Evolutionary conservation across 2,797 vertebrate species (phyloP), one percentile per base, ranked within the genome.

Genomic region (Hippocampus kuda): DNA sequence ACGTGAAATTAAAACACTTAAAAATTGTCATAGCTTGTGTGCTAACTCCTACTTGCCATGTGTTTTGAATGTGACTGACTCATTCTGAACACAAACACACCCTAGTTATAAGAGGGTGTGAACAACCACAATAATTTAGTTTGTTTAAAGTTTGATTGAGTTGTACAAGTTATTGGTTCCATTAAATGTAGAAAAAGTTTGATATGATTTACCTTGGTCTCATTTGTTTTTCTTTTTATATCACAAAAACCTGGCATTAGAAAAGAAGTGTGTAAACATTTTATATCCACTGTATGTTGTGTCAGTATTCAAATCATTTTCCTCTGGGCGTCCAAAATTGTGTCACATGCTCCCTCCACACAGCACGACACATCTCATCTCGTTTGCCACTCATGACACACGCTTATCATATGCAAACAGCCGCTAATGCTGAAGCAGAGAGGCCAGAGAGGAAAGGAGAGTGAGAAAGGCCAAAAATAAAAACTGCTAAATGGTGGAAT

Each of bases 381-480:
- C 79, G 76, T 85, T 74, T 46, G 48, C 67, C 53, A 42, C 68
- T 49, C 66, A 7, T 41, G 59, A 38, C 27, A 20, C 30, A 34
- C 27, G 73, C 84, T 90, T 89, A 89, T 89, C 89, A 77, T 70
- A 65, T 53, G 48, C 67, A 44, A 69, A 76, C 88, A 87, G 84
- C 48, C 69, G 71, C 65, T 56, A 60, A 48, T 72, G 68, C 42
- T 30, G 69, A 26, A 48, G 60, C 68, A 73, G 56, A 73, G 74
- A 80, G 75, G 79, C 77, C 77, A 74, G 63, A 13, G 26, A 44
- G 65, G 41, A 27, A 46, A 71, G 65, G 44, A 20, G 57, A 73
- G 34, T 69, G 27, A 68, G 72, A 72, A 71, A 66, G 67, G 77
- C 72, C 65, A 69, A 69, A 75, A 78, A 79, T 76, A 75, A 75